These are phyloP conservation scores for Saxidomus purpurata DNA, from an alignment of 1,140 invertebrate species.

Conservation along the genomic window DNA sequence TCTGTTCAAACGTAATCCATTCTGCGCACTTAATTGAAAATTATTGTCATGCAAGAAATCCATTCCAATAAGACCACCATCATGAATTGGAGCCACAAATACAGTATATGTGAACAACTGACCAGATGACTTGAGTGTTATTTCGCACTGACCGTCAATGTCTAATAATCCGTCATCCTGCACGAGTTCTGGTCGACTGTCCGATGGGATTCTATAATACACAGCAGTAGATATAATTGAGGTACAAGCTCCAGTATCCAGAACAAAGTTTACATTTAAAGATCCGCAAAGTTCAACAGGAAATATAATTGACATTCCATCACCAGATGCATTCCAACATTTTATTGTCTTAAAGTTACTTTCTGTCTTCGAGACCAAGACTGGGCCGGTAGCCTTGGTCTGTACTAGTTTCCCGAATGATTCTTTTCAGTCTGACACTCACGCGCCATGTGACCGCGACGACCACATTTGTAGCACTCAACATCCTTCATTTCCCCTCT, in stretches of 20 bases:
- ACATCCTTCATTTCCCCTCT: not conserved
- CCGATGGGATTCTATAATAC: not conserved
- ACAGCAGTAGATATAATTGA: slow-evolving; percentile 11
- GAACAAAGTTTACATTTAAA: not conserved
- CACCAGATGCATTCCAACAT: not conserved
- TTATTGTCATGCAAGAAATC: not conserved
- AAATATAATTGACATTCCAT: not conserved
- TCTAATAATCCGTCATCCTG: not conserved
- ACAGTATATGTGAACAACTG: not conserved
- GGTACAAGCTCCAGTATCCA: not conserved
- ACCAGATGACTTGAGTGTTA: not conserved
- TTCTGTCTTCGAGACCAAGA: not conserved
- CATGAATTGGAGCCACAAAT: not conserved
- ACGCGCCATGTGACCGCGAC: not conserved
- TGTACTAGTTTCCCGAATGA: not conserved
- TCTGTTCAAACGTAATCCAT: not conserved
- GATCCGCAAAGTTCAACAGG: not conserved
- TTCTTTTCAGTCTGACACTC: not conserved
- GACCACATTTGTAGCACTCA: not conserved
- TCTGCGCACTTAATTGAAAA: not conserved
- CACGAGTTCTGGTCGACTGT: not conserved
- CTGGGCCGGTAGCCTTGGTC: not conserved
- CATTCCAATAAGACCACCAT: not conserved
- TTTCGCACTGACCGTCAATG: not conserved
- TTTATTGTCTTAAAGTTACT: not conserved